Base-by-base conservation (phyloP, 2,113 vertebrate genomes). In the Cinclus mexicanus region DNA sequence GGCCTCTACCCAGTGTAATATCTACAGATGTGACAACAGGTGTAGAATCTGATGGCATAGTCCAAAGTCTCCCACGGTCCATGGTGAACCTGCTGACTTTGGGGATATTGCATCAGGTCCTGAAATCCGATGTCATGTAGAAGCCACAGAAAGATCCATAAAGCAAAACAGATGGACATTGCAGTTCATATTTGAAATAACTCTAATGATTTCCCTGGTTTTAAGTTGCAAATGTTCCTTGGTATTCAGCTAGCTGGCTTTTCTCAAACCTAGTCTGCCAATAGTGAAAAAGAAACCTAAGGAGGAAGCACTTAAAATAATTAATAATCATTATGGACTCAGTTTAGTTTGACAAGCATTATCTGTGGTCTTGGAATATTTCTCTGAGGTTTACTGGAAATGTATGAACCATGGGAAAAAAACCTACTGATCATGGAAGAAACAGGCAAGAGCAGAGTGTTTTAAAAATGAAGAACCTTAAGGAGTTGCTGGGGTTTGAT, bases 261-360 rank as follows among this genome's bases (percentile, higher is more conserved):
- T 90, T 77, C 63, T 80, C 92, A 95, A 90, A 65, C 7, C 3
- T 31, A 53, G 26, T n/a, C 63, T 87, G 84, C 55, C 90, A 94
- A 86, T 10, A 92, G 33, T 46, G 57, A 82, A 91, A 92, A 79
- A 60, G 22, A 95, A 90, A 46, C 37, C 42, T 63, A 55, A 90
- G 82, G 72, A 88, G 68, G 64, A 90, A 97, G 59, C 50, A 93
- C 28, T 96, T 88, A 88, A 90, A 93, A 92, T 87, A 94, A 91
- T 94, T 91, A 91, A 72, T 65, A 93, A 89, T 94, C 3, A 4
- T 42, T 82, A 92, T 65, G 55, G 61, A 37, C 49, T 85, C 61
- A 24, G 49, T 87, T 89, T 91, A 72, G 81, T 90, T 87, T 91
- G 87, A 79, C 17, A 75, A 87, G 22, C 6, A 65, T 89, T 76